These are phyloP conservation scores for Eledone cirrhosa DNA, from an alignment of 2,888 invertebrate genomes.

Conservation along the genomic window DNA sequence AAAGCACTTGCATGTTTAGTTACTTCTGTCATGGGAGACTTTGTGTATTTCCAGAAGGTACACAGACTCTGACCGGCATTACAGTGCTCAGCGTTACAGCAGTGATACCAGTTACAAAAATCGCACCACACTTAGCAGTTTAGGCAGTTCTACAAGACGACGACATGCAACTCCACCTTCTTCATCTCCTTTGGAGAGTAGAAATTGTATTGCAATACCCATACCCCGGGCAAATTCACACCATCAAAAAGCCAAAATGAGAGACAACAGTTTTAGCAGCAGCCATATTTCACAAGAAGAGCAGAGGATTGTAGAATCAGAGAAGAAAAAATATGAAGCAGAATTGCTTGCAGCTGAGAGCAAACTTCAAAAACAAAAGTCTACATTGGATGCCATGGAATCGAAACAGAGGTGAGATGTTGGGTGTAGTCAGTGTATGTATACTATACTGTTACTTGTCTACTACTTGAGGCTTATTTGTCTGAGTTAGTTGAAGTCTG, in stretches of 20 bases:
- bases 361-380: conserved; percentile 18
- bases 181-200: neutral
- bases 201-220: neutral
- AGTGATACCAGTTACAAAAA: neutral
- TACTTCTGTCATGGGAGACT: conserved; percentile 12
- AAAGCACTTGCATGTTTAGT: no score
- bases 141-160: neutral
- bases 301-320: neutral
- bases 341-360: conserved; percentile 15
- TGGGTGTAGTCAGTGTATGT: neutral
- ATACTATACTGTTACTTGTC: no score
- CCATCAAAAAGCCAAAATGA: conserved; percentile 15
- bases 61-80: conserved; percentile 8
- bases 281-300: conserved; percentile 5
- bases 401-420: conserved; percentile 20
- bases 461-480: no score
- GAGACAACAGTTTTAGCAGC: neutral
- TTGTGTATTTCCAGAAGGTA: conserved; percentile 22
- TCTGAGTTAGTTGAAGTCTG: no score
- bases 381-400: conserved; percentile 11
- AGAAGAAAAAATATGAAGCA: conserved; percentile 8
- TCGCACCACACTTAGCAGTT: neutral
- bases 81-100: conserved; percentile 12
- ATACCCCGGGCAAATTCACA: neutral
- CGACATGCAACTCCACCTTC: neutral